phyloP scores from a whole-genome alignment of 2,797 vertebrate species.

The Coregonus suidteri region DNA sequence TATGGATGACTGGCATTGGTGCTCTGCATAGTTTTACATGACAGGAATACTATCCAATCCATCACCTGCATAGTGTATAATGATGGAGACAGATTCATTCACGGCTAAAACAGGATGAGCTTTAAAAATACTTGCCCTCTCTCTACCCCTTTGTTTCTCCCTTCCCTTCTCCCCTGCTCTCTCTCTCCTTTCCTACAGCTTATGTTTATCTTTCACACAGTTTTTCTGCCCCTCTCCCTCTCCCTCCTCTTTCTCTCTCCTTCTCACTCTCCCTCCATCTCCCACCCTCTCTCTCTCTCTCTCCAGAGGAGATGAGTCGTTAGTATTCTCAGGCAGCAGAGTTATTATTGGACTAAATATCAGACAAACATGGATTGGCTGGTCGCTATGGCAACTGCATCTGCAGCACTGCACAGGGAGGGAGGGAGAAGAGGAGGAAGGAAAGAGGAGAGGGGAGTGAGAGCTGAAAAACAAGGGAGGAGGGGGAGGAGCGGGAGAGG shows the following conservation, averaged over 20 bases:
- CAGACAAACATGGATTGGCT: slow-evolving; percentile 71
- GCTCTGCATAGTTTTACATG: neutral
- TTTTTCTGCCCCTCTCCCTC: neutral
- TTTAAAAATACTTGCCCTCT: slow-evolving; percentile 1
- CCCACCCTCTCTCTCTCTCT: no score
- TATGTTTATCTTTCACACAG: neutral
- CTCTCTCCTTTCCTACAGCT: neutral
- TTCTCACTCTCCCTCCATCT: slow-evolving; percentile 9
- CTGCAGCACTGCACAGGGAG: slow-evolving; percentile 63
- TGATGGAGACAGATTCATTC: neutral
- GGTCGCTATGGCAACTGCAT: slow-evolving; percentile 85
- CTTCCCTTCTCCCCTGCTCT: neutral
- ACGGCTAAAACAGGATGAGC: neutral
- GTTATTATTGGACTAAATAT: slow-evolving; percentile 76
- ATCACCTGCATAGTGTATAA: neutral
- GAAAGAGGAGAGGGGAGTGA: no score
- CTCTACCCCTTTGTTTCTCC: no score
- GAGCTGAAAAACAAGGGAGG: no score
- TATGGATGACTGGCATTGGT: neutral
- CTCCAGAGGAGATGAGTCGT: slow-evolving; percentile 35
- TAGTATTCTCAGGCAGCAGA: slow-evolving; percentile 54
- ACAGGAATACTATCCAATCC: neutral
- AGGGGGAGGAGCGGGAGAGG: slow-evolving; percentile 47
- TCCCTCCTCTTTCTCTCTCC: slow-evolving; percentile 1
- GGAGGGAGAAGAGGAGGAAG: neutral